Evolutionary conservation across 1,140 invertebrate species (phyloP).

Genomic region (Heliothis subflexa): DNA sequence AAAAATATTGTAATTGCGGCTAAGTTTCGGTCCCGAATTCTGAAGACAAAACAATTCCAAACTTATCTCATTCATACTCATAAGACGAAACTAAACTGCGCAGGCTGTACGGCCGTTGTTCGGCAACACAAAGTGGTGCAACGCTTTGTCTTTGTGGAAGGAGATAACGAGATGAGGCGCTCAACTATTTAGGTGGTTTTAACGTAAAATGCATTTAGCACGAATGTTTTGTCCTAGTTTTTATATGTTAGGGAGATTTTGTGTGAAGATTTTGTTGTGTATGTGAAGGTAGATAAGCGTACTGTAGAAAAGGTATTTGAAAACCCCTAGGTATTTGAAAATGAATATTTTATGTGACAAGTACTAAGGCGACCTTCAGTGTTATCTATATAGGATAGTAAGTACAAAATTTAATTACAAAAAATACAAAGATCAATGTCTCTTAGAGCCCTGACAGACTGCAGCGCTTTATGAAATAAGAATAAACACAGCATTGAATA

Average conservation of each 20-base stretch:
- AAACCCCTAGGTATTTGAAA: too few species aligned
- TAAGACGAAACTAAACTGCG: neutral
- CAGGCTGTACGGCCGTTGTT: constrained; percentile 5
- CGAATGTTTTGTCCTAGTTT: neutral
- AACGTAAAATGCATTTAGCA: constrained; percentile 19
- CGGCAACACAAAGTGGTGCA: constrained; percentile 17
- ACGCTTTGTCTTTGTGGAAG: constrained; percentile 3
- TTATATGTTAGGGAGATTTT: neutral
- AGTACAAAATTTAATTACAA: too few species aligned
- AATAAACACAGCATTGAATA: too few species aligned
- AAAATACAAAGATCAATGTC: too few species aligned
- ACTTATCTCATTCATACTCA: constrained; percentile 7
- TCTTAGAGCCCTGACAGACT: too few species aligned
- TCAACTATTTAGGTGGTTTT: neutral
- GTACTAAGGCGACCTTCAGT: too few species aligned
- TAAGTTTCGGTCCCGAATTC: neutral
- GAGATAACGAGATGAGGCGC: constrained; percentile 16
- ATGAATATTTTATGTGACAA: too few species aligned
- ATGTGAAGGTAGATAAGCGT: too few species aligned
- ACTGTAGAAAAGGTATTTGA: too few species aligned
- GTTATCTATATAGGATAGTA: too few species aligned
- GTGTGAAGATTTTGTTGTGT: neutral
- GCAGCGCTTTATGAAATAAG: too few species aligned
- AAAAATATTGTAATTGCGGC: neutral
- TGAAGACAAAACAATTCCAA: neutral